A percentile compares a stretch with the other conserved stretches of the same genome.
Conservation (phyloP, 2,797 vertebrate genomes). For the Cynopterus sphinx region DNA sequence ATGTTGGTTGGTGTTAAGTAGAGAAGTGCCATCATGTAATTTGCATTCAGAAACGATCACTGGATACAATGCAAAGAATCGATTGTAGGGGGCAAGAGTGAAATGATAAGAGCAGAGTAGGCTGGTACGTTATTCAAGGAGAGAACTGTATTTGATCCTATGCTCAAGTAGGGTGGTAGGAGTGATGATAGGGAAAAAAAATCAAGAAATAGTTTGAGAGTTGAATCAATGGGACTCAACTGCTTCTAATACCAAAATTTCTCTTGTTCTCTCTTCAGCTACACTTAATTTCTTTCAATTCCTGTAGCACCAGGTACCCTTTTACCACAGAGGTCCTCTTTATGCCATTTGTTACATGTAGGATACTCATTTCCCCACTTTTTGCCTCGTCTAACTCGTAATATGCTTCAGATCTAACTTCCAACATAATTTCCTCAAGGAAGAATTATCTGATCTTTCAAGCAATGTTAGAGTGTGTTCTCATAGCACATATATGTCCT, state of each 20-base stretch:
- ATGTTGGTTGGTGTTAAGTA: not conserved
- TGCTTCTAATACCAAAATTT: not conserved
- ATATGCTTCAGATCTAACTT: not conserved
- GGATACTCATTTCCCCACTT: not conserved
- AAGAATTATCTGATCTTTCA: not conserved
- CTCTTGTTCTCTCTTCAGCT: not conserved
- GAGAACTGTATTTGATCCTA: not conserved
- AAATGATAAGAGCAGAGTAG: not conserved
- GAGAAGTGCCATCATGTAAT: not conserved
- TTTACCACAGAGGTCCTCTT: not conserved
- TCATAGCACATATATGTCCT: not conserved
- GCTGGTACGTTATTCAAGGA: not conserved
- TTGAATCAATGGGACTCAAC: not conserved
- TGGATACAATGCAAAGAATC: not conserved
- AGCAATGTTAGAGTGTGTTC: not conserved
- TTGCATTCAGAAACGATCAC: slow-evolving; percentile 4
- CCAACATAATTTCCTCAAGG: not conserved
- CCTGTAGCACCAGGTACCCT: not conserved
- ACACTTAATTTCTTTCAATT: not conserved
- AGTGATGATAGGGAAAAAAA: not conserved
- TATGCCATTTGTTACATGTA: not conserved
- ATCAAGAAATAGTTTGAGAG: not conserved
- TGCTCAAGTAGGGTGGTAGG: not conserved
- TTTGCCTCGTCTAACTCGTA: not conserved
- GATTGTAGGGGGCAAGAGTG: not conserved